Conservation (phyloP, 2,888 invertebrate species). For the Euproctis similis region DNA sequence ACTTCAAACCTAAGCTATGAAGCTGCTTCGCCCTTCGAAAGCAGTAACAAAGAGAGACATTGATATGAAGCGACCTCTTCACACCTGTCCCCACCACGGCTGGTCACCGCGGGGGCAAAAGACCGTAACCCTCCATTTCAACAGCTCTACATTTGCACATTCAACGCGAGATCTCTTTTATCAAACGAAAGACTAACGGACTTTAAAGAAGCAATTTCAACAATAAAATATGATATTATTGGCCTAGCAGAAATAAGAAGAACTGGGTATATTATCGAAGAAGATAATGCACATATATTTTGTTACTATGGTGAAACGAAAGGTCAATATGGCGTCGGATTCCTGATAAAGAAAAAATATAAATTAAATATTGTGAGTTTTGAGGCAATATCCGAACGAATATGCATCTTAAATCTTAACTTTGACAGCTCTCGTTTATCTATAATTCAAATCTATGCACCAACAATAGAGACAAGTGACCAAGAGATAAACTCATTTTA, state of each 20-base stretch:
- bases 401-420: too few species aligned
- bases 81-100: not conserved
- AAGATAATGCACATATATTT: conserved; percentile 1
- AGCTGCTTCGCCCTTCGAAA: too few species aligned
- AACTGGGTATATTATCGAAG: not conserved
- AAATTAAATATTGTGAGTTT: too few species aligned
- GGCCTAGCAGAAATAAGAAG: conserved; percentile 1
- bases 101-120: not conserved
- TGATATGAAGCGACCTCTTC: too few species aligned
- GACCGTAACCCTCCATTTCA: conserved; percentile 1
- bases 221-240: conserved; percentile 1
- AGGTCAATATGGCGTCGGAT: conserved; percentile 1
- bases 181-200: conserved; percentile 1
- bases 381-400: too few species aligned
- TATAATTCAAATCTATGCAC: too few species aligned
- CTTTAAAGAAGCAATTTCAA: too few species aligned
- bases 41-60: too few species aligned
- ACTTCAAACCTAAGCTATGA: too few species aligned
- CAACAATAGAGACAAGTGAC: too few species aligned
- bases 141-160: conserved; percentile 1
- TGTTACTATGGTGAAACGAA: conserved; percentile 1
- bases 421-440: too few species aligned
- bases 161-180: not conserved
- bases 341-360: not conserved
- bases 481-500: too few species aligned